Evolutionary conservation across 1,140 invertebrate species (phyloP).

Genomic region (Trachelipus rathkii): DNA sequence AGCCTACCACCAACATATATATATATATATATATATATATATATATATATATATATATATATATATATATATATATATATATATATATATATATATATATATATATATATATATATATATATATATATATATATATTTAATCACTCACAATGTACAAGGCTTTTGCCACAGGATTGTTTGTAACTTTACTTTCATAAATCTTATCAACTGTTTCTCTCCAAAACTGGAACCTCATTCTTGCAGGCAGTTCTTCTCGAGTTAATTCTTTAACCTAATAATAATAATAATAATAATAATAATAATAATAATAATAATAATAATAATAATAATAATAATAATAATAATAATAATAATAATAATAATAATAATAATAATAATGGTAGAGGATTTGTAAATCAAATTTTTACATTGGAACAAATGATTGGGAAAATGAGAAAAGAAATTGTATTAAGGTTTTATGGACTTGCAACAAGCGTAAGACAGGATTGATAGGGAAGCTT

Average conservation of each 20-base stretch:
- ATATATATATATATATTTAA: neutral
- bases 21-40: neutral
- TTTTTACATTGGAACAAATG: too few relatives aligned
- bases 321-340: neutral
- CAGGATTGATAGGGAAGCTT: too few relatives aligned
- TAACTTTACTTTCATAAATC: constrained; percentile 60
- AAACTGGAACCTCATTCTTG: constrained; percentile 75
- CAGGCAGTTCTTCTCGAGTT: constrained; percentile 67
- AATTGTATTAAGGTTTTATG: too few relatives aligned
- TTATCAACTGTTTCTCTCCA: constrained; percentile 75
- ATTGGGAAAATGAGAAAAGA: too few relatives aligned
- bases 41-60: neutral
- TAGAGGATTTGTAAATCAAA: too few relatives aligned
- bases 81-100: neutral
- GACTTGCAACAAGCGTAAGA: too few relatives aligned
- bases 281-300: neutral
- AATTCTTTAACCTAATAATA: constrained; percentile 61
- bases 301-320: constrained; percentile 31
- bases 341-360: too few relatives aligned
- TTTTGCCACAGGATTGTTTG: constrained; percentile 67
- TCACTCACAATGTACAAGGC: neutral
- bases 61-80: neutral
- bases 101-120: neutral
- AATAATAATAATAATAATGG: too few relatives aligned
- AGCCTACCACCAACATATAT: neutral